These are phyloP conservation scores for Heliconius hermathena DNA, from an alignment of 1,140 invertebrate species.

Conservation along the genomic window DNA sequence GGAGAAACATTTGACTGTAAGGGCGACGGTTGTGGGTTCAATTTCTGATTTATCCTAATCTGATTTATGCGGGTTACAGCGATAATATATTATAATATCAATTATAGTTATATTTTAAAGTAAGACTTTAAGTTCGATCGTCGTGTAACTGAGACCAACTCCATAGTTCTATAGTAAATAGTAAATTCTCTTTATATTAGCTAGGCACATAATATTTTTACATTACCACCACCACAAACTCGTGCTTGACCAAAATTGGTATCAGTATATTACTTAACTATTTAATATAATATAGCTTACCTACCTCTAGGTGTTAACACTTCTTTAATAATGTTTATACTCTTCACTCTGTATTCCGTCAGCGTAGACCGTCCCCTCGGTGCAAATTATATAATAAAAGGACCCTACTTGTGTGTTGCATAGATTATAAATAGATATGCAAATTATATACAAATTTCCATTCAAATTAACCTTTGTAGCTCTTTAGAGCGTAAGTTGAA, in stretches of 20 bases:
- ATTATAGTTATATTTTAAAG: not conserved
- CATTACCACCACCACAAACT: not conserved
- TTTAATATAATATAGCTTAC: not conserved
- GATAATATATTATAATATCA: too few relatives aligned
- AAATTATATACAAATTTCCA: conserved; percentile 75
- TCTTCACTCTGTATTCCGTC: conserved; percentile 72
- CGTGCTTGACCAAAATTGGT: not conserved
- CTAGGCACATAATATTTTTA: not conserved
- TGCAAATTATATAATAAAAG: conserved; percentile 80
- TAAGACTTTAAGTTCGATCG: not conserved
- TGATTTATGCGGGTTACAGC: too few relatives aligned
- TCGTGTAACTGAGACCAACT: not conserved
- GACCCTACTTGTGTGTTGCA: conserved; percentile 76
- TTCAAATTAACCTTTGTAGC: conserved; percentile 76
- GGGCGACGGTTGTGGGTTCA: too few relatives aligned
- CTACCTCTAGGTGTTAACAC: conserved; percentile 37
- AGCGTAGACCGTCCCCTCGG: conserved; percentile 53
- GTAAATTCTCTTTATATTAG: not conserved
- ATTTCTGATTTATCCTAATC: too few relatives aligned
- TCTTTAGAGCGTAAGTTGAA: conserved; percentile 72
- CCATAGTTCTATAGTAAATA: not conserved
- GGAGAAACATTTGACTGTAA: too few relatives aligned
- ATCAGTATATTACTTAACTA: conserved; percentile 7
- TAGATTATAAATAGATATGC: conserved; percentile 81
- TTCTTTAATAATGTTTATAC: conserved; percentile 68